phyloP scores from a whole-genome alignment of 2,797 vertebrate genomes.

The Coendou prehensilis region DNA sequence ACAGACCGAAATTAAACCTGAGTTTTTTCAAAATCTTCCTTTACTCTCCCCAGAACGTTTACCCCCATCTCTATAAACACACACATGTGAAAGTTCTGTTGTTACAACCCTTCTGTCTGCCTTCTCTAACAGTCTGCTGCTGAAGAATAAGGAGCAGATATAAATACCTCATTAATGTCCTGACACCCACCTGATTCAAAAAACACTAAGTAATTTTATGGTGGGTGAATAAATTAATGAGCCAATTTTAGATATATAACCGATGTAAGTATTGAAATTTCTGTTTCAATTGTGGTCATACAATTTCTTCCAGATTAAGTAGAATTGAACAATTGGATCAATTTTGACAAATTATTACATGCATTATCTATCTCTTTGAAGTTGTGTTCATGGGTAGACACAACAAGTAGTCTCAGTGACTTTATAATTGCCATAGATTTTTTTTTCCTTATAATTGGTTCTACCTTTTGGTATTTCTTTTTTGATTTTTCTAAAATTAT shows the following conservation, averaged over 20 bases:
- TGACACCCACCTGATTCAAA: background rate
- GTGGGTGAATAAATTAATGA: background rate
- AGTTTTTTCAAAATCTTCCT: background rate
- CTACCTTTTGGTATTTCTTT: background rate
- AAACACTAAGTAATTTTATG: constrained; percentile 25
- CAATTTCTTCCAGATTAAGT: background rate
- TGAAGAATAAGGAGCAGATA: background rate
- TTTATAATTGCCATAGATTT: background rate
- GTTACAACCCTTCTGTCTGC: background rate
- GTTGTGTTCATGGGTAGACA: background rate
- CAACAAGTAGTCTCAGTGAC: background rate
- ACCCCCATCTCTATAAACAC: background rate
- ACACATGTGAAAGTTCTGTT: background rate
- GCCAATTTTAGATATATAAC: background rate
- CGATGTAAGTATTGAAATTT: background rate
- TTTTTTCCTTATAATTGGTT: background rate
- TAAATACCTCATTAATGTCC: background rate
- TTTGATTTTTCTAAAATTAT: background rate
- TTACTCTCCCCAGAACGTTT: background rate
- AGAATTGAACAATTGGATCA: background rate
- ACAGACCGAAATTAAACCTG: constrained; percentile 15
- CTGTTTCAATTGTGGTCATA: background rate
- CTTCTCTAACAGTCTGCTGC: background rate
- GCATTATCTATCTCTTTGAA: background rate
- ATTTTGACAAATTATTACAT: constrained; percentile 10